Percentiles rank a stretch among this genome's conserved stretches.
These are phyloP conservation scores for Mizuhopecten yessoensis DNA, from an alignment of 1,140 invertebrate genomes.

Conservation along the genomic window DNA sequence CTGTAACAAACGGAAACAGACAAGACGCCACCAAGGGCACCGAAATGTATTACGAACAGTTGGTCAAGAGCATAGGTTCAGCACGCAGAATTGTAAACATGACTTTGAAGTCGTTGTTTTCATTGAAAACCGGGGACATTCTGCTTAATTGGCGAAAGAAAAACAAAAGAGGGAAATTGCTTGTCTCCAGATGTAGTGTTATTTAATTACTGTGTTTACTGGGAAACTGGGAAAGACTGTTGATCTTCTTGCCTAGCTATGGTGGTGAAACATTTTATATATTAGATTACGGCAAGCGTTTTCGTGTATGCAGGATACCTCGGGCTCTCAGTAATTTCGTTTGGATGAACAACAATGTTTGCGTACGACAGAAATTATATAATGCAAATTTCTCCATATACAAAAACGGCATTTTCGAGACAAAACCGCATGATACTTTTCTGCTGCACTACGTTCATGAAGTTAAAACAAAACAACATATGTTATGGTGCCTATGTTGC, in stretches of 20 bases:
- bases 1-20: background rate
- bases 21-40: background rate
- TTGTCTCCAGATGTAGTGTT: conserved; percentile 20
- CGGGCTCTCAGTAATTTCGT: background rate
- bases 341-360: background rate
- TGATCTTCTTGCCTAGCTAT: background rate
- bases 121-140: background rate
- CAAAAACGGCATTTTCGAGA: too few species aligned
- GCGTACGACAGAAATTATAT: background rate
- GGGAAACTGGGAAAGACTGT: background rate
- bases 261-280: background rate
- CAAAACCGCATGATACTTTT: too few species aligned
- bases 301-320: background rate
- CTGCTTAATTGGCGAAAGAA: background rate
- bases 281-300: background rate
- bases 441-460: too few species aligned
- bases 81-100: background rate
- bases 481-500: too few species aligned
- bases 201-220: background rate
- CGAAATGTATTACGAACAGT: background rate
- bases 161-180: background rate
- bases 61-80: background rate
- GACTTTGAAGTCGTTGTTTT: background rate
- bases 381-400: too few species aligned
- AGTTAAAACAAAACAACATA: too few species aligned